Evolutionary conservation across 2,113 vertebrate species (phyloP), one percentile per base, ranked within the genome.

Genomic region (Larimichthys crocea): DNA sequence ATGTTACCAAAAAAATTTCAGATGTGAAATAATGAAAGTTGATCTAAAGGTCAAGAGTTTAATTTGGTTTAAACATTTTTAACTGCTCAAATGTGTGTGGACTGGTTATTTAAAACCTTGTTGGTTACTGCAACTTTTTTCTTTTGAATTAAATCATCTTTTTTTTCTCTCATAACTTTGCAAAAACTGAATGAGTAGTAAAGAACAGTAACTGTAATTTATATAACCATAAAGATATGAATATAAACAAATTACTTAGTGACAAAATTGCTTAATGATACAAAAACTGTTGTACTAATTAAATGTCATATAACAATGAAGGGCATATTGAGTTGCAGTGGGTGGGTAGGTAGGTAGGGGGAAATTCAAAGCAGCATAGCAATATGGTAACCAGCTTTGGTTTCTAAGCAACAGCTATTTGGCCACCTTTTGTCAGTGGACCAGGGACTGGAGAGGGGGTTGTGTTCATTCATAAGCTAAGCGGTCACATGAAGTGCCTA

Each of bases 351-450:
- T 8, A 74, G 42, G 66, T 14, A 60, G 44, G 52, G 44, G 63
- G 71, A 75, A 69, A 68, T 50, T 80, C 52, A 71, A 52, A 76
- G 74, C 79, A 82, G 72, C 52, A 74, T 42, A 69, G 73, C 79
- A 89, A 84, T 83, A 86, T 87, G 79, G 74, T 72, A 84, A 89
- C 80, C 78, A 62, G 77, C 76, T 80, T 62, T 83, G 77, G 91
- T 92, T 91, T 83, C 90, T 53, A 87, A 80, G 91, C 88, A 92
- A 93, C 91, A 69, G 74, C 69, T 86, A 86, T 88, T 93, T 79
- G 82, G 56, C 62, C 74, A 76, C 60, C 80, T 71, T 71, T 81
- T 88, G 84, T 87, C 57, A 71, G 61, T n/a, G 52, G 79, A 67
- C 53, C 20, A 11, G 49, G 74, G 46, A 10, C 29, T 61, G 72